These are phyloP conservation scores for Setipinna tenuifilis DNA, from an alignment of 2,797 vertebrate species.

Conservation along the genomic window DNA sequence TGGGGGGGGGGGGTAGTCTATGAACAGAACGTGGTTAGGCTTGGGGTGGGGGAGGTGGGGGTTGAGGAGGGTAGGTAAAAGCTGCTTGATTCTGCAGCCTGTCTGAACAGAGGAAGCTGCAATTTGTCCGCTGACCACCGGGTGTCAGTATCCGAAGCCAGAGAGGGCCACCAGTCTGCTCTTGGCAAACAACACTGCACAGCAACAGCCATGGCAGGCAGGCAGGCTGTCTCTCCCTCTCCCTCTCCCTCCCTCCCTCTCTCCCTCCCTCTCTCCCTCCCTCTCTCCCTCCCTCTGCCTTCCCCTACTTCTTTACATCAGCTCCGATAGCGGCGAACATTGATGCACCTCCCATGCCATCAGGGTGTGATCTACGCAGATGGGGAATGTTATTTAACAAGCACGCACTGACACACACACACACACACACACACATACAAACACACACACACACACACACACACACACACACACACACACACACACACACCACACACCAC, in stretches of 20 bases:
- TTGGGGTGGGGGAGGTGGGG: not conserved
- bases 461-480: conserved; percentile 14
- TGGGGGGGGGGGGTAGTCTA: too few species aligned
- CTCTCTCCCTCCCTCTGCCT: conserved; percentile 3
- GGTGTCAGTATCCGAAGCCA: conserved; percentile 56
- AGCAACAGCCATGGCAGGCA: conserved; percentile 51
- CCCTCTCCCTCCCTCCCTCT: conserved; percentile 5
- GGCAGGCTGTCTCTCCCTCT: conserved; percentile 7
- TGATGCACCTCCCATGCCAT: conserved; percentile 10
- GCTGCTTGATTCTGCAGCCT: not conserved
- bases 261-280: not conserved
- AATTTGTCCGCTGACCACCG: conserved; percentile 52
- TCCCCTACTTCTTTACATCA: conserved; percentile 12
- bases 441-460: not conserved
- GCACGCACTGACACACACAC: not conserved
- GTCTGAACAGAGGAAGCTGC: conserved; percentile 7
- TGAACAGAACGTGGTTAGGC: not conserved
- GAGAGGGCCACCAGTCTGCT: conserved; percentile 38
- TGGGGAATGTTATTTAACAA: not conserved
- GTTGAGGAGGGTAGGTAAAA: not conserved
- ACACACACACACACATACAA: not conserved
- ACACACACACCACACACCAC: conserved; percentile 11
- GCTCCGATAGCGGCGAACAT: not conserved
- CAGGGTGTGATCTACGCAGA: not conserved
- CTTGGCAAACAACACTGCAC: conserved; percentile 53